These are phyloP conservation scores for Zoanthus solanderi DNA, from an alignment of 92 coral and sea anemone genomes.

Conservation along the genomic window DNA sequence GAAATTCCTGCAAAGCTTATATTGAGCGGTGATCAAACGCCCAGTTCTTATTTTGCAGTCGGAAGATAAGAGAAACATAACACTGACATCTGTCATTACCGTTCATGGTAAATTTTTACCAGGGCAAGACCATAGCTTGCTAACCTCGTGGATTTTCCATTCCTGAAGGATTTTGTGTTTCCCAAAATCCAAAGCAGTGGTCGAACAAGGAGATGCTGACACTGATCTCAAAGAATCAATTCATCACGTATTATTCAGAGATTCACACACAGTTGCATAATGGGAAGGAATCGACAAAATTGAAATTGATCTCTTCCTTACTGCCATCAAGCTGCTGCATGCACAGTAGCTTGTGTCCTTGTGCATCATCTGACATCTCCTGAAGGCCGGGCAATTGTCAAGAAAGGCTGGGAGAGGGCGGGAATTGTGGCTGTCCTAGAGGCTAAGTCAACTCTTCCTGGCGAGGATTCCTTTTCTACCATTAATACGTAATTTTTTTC, in stretches of 20 bases:
- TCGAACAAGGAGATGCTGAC: slow-evolving; percentile 52
- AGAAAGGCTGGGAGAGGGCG: slow-evolving; percentile 52
- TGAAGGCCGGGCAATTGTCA: slow-evolving; percentile 28
- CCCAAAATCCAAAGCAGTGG: slow-evolving; percentile 58
- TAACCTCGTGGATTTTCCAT: slow-evolving; percentile 1
- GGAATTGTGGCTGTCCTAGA: slow-evolving; percentile 29
- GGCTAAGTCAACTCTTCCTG: neutral
- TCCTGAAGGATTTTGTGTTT: slow-evolving; percentile 34
- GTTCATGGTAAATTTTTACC: slow-evolving; percentile 3
- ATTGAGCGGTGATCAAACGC: slow-evolving; percentile 27
- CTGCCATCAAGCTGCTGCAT: slow-evolving; percentile 20
- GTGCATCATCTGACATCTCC: slow-evolving; percentile 20
- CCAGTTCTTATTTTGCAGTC: slow-evolving; percentile 28
- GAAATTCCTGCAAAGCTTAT: neutral
- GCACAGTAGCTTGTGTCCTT: slow-evolving; percentile 1
- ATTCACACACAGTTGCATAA: slow-evolving; percentile 28
- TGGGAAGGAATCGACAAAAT: slow-evolving; percentile 13
- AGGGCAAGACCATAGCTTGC: slow-evolving; percentile 45
- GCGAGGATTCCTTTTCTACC: too few relatives aligned
- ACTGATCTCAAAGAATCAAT: slow-evolving; percentile 37
- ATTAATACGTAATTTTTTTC: too few relatives aligned
- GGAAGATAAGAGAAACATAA: slow-evolving; percentile 37
- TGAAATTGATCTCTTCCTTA: slow-evolving; percentile 28
- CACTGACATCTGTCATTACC: slow-evolving; percentile 28
- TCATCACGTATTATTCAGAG: neutral